Evolutionary conservation across 2,888 invertebrate genomes (phyloP), one percentile per base, ranked within the genome.

Genomic region (Drosophila nr. perissopoda): DNA sequence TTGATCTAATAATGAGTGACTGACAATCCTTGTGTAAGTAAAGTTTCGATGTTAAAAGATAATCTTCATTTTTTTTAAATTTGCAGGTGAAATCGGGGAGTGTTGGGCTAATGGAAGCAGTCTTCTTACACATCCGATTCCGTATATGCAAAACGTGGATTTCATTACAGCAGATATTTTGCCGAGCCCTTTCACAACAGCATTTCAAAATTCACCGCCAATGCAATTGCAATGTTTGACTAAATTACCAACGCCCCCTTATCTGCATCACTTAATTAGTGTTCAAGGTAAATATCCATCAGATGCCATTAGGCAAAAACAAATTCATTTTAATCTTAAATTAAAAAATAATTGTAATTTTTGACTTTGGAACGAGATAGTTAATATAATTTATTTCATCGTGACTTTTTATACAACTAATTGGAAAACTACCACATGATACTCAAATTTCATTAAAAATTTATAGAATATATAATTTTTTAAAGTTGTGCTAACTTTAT

Each of bases 231-330:
- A 91, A 66, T 73, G 89, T 60, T 81, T 89, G 25, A 81, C 91
- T 7, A 93, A 93, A 75, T 85, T 91, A 60, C 89, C 94, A 34
- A 92, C 93, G 67, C 94, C 95, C 75, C 62, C 83, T 1, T 82
- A 82, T 65, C 76, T 86, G 51, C 78, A 81, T 21, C 90, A 91
- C 66, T 92, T 95, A 53, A 94, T 96, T 81, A 95, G 95, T 76
- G 92, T 95, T 48, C 95, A 95, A 94, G 95, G 96, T 96, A 80
- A 38, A 33, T 58, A 38, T 25, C 2, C 3, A 27, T 10, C 25
- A 33, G 1, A 29, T 13, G 34, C 11, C 16, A 34, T 21, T 10
- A 6, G 25, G 34, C 53, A 34, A 25, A 53, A 34, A 3, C 13
- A 4, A 18, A 25, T 27, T 27, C 3, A 21, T 16, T 34, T 8